Evolutionary conservation across 2,113 vertebrate genomes (phyloP).

Genomic region (Sylvietta virens): DNA sequence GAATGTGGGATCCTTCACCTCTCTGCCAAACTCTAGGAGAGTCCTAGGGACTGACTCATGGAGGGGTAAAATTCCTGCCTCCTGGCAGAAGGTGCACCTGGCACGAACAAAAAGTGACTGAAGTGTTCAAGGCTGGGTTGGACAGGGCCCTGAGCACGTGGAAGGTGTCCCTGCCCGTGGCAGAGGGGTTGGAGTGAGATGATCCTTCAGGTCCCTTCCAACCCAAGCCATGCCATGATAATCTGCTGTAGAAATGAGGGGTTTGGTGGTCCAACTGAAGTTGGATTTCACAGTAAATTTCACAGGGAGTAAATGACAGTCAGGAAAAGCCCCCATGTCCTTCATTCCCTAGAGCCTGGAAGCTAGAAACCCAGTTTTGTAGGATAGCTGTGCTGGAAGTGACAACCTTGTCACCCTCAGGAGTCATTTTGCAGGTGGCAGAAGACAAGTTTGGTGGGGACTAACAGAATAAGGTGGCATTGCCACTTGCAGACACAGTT

Average conservation of each 20-base stretch:
- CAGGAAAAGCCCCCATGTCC: not conserved
- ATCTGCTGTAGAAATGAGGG: not conserved
- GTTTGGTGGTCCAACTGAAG: not conserved
- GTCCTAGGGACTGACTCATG: not conserved
- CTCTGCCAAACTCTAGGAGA: not conserved
- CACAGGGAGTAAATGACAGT: not conserved
- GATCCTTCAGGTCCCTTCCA: not conserved
- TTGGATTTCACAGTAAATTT: not conserved
- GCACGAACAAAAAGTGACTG: not conserved
- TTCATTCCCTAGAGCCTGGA: not conserved
- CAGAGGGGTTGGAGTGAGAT: not conserved
- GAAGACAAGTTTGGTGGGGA: not conserved
- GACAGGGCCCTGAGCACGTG: not conserved
- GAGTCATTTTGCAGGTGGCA: not conserved
- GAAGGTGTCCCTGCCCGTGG: not conserved
- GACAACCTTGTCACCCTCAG: not conserved
- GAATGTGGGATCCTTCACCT: not conserved
- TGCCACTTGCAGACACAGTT: not conserved
- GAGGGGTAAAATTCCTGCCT: not conserved
- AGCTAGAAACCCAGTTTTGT: not conserved
- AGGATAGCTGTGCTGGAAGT: not conserved
- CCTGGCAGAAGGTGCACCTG: not conserved
- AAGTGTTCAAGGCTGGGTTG: not conserved
- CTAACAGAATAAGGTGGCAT: not conserved
- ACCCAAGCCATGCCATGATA: not conserved